A percentile compares a stretch with the other conserved stretches of the same genome.
These are phyloP conservation scores for Eristalis tenax DNA, from an alignment of 2,888 invertebrate species.

Conservation along the genomic window DNA sequence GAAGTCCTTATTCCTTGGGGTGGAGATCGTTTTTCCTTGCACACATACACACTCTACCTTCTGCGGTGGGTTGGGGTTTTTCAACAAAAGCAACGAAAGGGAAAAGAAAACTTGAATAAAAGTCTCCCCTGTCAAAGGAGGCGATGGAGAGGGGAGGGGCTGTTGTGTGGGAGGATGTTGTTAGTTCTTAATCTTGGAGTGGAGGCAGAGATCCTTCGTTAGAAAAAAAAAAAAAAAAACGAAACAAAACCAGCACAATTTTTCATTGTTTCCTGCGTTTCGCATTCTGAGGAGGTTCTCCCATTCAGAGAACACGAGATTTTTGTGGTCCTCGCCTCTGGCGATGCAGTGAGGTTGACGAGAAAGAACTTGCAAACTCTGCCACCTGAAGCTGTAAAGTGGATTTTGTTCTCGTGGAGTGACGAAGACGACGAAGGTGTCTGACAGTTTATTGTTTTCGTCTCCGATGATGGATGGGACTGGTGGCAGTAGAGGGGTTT, in stretches of 20 bases:
- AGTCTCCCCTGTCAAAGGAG: not conserved
- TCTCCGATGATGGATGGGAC: not conserved
- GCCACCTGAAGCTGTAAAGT: not conserved
- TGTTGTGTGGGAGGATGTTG: not conserved
- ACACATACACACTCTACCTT: too few relatives aligned
- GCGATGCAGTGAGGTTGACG: not conserved
- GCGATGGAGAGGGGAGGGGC: not conserved
- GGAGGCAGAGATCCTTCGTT: not conserved
- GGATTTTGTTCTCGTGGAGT: not conserved
- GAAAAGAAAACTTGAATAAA: not conserved
- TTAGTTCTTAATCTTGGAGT: not conserved
- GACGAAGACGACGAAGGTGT: not conserved
- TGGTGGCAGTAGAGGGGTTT: not conserved
- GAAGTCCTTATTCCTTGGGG: conserved; percentile 26
- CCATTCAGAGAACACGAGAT: not conserved
- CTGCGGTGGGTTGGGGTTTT: too few relatives aligned
- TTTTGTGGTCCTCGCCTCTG: not conserved
- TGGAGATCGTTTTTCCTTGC: not conserved
- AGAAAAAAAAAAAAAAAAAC: not conserved
- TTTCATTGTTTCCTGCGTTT: not conserved
- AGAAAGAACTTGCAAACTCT: not conserved
- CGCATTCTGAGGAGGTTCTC: not conserved
- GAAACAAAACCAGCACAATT: not conserved
- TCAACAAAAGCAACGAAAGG: not conserved
- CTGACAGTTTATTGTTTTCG: not conserved